phyloP scores from a whole-genome alignment of 2,888 invertebrate genomes.

The Arge pagana region DNA sequence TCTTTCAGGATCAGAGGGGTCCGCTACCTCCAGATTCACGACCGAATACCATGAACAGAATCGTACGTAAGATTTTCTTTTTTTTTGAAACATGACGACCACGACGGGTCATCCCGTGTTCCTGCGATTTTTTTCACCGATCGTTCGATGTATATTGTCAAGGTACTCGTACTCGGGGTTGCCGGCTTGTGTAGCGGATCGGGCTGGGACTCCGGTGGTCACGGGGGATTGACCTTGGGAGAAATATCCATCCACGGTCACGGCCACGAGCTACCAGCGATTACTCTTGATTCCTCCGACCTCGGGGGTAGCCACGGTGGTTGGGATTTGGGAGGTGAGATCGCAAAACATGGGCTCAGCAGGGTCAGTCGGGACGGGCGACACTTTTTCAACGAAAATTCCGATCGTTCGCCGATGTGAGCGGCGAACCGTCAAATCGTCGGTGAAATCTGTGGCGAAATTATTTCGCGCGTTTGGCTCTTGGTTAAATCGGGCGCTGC shows the following conservation, averaged over 20 bases:
- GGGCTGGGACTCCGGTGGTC: constrained; percentile 32
- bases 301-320: constrained; percentile 13
- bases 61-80: constrained; percentile 26
- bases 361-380: too few species aligned
- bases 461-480: too few species aligned
- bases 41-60: constrained; percentile 21
- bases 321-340: constrained; percentile 10
- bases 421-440: too few species aligned
- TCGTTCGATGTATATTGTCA: background rate
- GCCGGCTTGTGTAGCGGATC: constrained; percentile 30
- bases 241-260: constrained; percentile 39
- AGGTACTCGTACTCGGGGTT: constrained; percentile 25
- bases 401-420: too few species aligned
- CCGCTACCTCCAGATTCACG: constrained; percentile 3
- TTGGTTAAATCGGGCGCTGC: too few species aligned
- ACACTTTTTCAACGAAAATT: too few species aligned
- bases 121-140: too few species aligned
- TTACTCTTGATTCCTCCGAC: constrained; percentile 33
- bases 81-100: too few species aligned
- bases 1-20: constrained; percentile 18
- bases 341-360: too few species aligned
- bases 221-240: constrained; percentile 38
- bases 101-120: too few species aligned
- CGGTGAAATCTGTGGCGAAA: background rate
- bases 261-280: constrained; percentile 30